Evolutionary conservation across 2,888 invertebrate genomes (phyloP), one percentile per base, ranked within the genome.

Genomic region (Clivina fossor): DNA sequence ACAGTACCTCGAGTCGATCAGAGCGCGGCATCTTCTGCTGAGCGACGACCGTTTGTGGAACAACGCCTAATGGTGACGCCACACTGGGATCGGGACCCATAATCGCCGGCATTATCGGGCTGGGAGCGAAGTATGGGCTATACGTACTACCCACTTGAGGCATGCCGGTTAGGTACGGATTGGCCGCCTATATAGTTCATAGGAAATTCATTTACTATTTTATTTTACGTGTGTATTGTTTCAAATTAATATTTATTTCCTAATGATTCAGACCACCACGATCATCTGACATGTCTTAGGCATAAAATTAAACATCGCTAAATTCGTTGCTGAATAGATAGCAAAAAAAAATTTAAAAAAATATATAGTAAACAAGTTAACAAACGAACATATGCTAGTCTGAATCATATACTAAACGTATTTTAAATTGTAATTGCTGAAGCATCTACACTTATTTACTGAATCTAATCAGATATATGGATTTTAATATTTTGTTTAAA

Each of bases 11-110:
- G 79, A 95, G 86, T 80, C 95, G 85, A 79, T 94, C 94, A 74
- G 93, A 88, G 78, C 94, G 88, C 69, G 91, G 90, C 83, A 93
- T 83, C 81, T 95, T 94, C 81, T 93, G 93, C 79, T 93, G 88
- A 69, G 83, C 77, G 78, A 87, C 89, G 75, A 88, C 91, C 75
- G 85, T 88, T 81, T 90, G 91, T 76, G 83, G 90, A 76, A 85
- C 86, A 69, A 85, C 86, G 64, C 90, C 89, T 67, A 92, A 80
- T 64, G 89, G 90, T 71, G 90, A 90, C 69, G 85, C 89, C 63
- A 85, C 85, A 72, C 82, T 73, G 62, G 89, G 92, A 79, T 92
- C 92, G 66, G 90, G 91, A 61, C 91, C 89, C 80, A 93, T 85
- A 79, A 93, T 83, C 68, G 90, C 84, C 69, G 91, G 92, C 85